Evolutionary conservation across 2,797 vertebrate genomes (phyloP).

Genomic region (Ibycter americanus): DNA sequence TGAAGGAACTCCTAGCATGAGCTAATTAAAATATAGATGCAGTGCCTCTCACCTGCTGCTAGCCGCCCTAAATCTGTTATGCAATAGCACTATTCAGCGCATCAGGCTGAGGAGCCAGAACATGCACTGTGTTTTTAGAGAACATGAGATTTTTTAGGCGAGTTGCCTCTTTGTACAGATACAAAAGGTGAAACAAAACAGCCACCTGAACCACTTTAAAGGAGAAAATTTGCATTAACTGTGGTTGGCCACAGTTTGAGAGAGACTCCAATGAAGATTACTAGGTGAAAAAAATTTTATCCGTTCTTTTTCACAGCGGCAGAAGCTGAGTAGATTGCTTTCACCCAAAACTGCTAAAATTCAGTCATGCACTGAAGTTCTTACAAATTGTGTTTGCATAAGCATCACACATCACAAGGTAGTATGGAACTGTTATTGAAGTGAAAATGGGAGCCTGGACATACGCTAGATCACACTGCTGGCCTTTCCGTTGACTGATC

Average conservation of each 20-base stretch:
- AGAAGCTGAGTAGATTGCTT: neutral
- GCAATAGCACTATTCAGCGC: neutral
- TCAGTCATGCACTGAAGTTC: neutral
- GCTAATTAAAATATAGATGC: constrained; percentile 56
- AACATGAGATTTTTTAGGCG: neutral
- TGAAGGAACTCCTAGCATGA: constrained; percentile 27
- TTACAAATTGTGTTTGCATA: neutral
- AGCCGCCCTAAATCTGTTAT: neutral
- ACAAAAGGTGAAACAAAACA: neutral
- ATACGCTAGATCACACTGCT: neutral
- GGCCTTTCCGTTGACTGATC: neutral
- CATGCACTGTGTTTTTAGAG: neutral
- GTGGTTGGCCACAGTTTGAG: neutral
- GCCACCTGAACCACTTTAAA: neutral
- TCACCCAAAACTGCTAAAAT: neutral
- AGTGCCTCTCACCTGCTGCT: constrained; percentile 18
- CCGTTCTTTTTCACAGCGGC: neutral
- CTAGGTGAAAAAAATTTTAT: neutral
- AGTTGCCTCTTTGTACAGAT: neutral
- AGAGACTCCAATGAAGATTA: neutral
- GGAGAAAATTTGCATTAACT: neutral
- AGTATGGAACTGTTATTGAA: neutral
- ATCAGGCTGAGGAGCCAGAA: neutral
- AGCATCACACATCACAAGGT: neutral
- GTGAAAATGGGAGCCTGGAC: neutral